Evolutionary conservation across 2,888 invertebrate genomes (phyloP), one percentile per base, ranked within the genome.

Genomic region (Chymomyza fuscimana): DNA sequence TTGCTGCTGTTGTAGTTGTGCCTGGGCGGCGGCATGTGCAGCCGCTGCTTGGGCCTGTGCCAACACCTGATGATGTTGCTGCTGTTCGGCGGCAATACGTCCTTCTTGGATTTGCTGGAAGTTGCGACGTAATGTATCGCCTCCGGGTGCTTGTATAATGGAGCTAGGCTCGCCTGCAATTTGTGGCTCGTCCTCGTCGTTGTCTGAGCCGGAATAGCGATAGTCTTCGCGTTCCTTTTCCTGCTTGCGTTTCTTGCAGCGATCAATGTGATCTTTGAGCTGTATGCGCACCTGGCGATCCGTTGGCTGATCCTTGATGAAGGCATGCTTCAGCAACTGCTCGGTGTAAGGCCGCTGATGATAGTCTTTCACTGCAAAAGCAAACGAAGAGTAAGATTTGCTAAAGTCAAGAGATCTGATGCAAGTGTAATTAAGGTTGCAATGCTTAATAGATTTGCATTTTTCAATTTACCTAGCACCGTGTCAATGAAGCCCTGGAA

Each of bases 401-500:
- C 25, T 25, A 16, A 19, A 54, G 52, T 16, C 19, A 52, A 52
- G 12, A 19, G 19, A 19, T 19, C 19, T 19, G 19, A 19, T 19
- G 19, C 19, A 19, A 19, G 19, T 19, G 19, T 19, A 19, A 1
- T 19, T 19, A 19, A 19, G 19, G 19, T 19, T 19, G 19, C 19
- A 19, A 19, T 2, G 52, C 4, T 25, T 10, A 6, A 22, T 5
- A 5, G 32, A 1, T 32, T 32, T 32, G 32, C 32, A 9, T 32
- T 32, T 32, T 50, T 12, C 73, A 69, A 86, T 86, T 88, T 78
- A 92, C 92, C 92, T 89, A 99, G 94, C 89, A 99, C 98, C 87
- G 98, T 98, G 93, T 99, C 99, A 92, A 99, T 98, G 92, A 99
- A 99, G 91, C 97, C 94, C 91, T 99, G 98, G 93, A 99, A 99